Base-by-base conservation (phyloP, 23 tunicate genomes). In the Diplosoma virens region DNA sequence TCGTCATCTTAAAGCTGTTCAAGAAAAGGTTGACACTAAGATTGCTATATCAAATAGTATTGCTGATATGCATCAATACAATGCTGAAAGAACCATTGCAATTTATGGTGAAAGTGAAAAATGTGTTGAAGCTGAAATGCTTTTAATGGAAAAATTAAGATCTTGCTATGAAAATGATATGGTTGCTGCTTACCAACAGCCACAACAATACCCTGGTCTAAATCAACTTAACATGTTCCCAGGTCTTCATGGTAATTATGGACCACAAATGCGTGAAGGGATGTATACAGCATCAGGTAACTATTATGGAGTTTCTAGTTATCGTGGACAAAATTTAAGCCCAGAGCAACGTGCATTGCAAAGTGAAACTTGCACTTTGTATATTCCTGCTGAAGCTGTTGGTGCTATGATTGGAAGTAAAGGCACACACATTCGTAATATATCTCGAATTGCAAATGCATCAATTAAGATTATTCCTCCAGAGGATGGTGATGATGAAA, bases 391-490 rank as follows among this genome's bases (percentile, higher is more conserved):
- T 1, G 94, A 78, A 30, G 60, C 94, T 54, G 98, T 94, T 47
- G 98, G 98, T 0, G 98, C 98, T 4, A 94, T 94, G 76, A 94
- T 94, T 55, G 98, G 98, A 30, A 79, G 86, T 58, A 86, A 87
- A 79, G 98, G 98, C 29, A 83, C 74, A 25, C 98, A 94, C 73
- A 94, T 94, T 63, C 85, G 98, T 4, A 94, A 94, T 47, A 86
- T 94, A 22, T 94, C 98, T 25, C 85, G 98, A 25, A 94, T 94
- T 47, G 98, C 98, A 25, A 87, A 87, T 50, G 89, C 98, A 29
- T 86, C 94, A 7, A 94, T 94, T 33, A 87, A 87, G 37, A 90
- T 90, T 27, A 82, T 86, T 45, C 95, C 90, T 0, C 86, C 89
- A 73, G 95, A 88, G 45, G 93, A 88, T 21, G 95, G 86, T 30